These are phyloP conservation scores for Hemaris fuciformis DNA, from an alignment of 2,888 invertebrate genomes.

Conservation along the genomic window DNA sequence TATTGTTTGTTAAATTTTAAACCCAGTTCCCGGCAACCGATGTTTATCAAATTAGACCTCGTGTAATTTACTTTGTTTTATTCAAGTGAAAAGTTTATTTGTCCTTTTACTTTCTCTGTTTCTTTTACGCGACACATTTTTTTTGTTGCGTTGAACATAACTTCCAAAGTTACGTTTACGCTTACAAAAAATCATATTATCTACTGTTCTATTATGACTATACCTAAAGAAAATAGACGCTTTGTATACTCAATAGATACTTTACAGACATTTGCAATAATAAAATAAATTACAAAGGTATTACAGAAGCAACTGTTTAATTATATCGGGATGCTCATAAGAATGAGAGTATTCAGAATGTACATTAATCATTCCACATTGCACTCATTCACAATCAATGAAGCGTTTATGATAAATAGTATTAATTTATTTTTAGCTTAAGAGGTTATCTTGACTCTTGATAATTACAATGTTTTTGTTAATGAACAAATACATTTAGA, in stretches of 20 bases:
- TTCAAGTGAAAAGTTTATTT: not conserved
- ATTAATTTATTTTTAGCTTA: slow-evolving; percentile 55
- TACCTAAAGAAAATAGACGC: too few species aligned
- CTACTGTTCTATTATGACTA: too few species aligned
- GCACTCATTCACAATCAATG: slow-evolving; percentile 65
- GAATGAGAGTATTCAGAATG: slow-evolving; percentile 44
- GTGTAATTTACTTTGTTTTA: not conserved
- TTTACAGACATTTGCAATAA: not conserved
- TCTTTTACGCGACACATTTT: not conserved
- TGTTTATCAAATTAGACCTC: not conserved
- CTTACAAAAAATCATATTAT: too few species aligned
- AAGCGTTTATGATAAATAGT: slow-evolving; percentile 50
- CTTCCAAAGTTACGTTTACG: too few species aligned
- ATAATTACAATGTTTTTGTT: slow-evolving; percentile 10
- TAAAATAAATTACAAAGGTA: not conserved
- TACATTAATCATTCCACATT: slow-evolving; percentile 64
- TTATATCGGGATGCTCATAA: slow-evolving; percentile 36
- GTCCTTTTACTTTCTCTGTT: not conserved
- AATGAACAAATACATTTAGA: not conserved
- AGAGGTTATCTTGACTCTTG: slow-evolving; percentile 31
- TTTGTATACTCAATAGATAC: not conserved
- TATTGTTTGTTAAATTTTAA: not conserved
- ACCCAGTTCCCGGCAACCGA: not conserved
- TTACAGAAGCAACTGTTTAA: slow-evolving; percentile 17
- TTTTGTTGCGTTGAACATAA: not conserved